Base-by-base conservation (phyloP, 2,888 invertebrate genomes). In the Trachelus stipa region DNA sequence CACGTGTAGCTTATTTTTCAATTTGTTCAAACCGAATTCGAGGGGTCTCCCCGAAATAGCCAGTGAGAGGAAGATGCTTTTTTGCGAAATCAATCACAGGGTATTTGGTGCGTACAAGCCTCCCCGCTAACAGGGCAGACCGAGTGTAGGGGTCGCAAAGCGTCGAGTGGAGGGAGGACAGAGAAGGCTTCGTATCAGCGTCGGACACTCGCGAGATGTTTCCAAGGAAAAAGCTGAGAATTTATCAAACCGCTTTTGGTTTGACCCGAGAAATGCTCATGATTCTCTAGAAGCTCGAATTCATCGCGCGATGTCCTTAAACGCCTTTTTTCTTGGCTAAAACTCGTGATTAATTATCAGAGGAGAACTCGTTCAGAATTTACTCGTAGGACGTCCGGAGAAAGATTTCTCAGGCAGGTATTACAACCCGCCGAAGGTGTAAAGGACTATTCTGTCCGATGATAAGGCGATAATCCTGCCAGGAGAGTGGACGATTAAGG, bases 21-120 rank as follows among this genome's bases (percentile, higher is more conserved):
- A 90, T 90, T 88, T 88, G 83, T 85, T 6, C 23, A 23, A 40
- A 84, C 82, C 80, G 74, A 80, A 74, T 81, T 81, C 81, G 74
- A 80, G 34, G 9, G 9, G 76, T 83, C 82, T 80, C 77, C 79
- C 81, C 76, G 9, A 56, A 56, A 73, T 75, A 75, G 74, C 74
- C 15, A 12, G 71, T 11, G 78, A 69, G 78, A 79, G 82, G 68
- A n/a, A 6, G 76, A 35, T 34, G 73, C 34, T 76, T 88, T 87
- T 89, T 88, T 87, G 85, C 83, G 80, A 84, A 89, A 90, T 90
- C 88, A 89, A 90, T 90, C 88, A 89, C 86, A 80, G 86, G 86
- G 88, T 89, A 89, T 89, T 88, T 88, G 88, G 83, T 85, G 80
- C 76, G 85, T 80, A 83, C 80, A 81, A 83, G 84, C 82, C 81